phyloP scores from a whole-genome alignment of 2,113 vertebrate species.

The Neotragus pygmaeus region DNA sequence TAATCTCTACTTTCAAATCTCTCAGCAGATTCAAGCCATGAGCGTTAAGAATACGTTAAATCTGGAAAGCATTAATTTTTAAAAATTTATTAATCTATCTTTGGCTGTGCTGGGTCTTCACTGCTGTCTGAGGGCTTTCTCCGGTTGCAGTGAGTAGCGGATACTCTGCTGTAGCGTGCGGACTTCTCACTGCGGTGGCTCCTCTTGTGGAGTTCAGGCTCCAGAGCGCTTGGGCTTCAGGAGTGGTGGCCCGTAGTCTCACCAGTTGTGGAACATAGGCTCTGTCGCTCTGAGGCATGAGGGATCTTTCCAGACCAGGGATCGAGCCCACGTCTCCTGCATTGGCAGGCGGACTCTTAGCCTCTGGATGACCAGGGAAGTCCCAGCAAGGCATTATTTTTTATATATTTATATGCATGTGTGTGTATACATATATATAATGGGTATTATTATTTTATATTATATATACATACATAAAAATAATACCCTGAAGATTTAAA shows the following conservation, averaged over 20 bases:
- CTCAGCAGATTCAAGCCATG: not conserved
- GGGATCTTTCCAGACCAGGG: not conserved
- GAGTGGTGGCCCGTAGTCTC: not conserved
- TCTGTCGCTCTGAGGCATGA: not conserved
- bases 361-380: not conserved
- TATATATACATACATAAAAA: not conserved
- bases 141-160: not conserved
- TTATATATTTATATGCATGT: not conserved
- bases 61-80: not conserved
- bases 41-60: not conserved
- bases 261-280: not conserved
- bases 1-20: not conserved
- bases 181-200: not conserved
- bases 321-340: not conserved
- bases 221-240: not conserved
- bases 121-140: not conserved
- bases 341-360: not conserved
- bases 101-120: not conserved
- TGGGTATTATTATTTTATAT: not conserved
- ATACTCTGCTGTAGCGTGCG: fast-evolving
- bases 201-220: not conserved
- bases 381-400: not conserved
- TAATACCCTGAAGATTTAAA: not conserved
- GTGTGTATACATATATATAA: not conserved
- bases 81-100: not conserved